Conservation (phyloP, 2,888 invertebrate genomes). For the Colletes collaris region DNA sequence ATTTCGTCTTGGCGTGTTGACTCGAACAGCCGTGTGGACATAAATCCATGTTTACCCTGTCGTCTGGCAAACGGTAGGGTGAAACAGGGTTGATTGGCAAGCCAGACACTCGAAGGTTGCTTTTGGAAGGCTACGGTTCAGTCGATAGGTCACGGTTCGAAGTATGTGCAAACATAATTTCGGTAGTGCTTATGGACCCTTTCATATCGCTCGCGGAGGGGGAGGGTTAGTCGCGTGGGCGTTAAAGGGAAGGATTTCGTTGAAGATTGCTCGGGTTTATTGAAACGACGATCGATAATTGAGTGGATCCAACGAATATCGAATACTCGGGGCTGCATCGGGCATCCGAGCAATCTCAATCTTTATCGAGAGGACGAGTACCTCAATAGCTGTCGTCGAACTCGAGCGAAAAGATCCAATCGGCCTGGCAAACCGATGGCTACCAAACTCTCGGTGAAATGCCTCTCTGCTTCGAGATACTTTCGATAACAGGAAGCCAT, state of each 20-base stretch:
- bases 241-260: conserved; percentile 36
- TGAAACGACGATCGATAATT: conserved; percentile 55
- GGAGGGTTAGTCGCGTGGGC: background rate
- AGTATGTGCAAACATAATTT: conserved; percentile 71
- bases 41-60: conserved; percentile 38
- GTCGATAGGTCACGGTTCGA: conserved; percentile 64
- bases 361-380: conserved; percentile 21
- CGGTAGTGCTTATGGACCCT: conserved; percentile 61
- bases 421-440: conserved; percentile 9
- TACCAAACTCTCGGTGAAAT: conserved; percentile 5
- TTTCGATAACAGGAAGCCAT: background rate
- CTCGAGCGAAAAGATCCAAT: conserved; percentile 36
- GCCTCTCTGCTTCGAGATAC: conserved; percentile 3
- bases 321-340: conserved; percentile 41
- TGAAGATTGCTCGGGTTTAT: conserved; percentile 39
- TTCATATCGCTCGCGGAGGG: conserved; percentile 30
- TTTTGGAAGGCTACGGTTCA: conserved; percentile 24
- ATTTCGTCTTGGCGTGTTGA: conserved; percentile 1
- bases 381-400: conserved; percentile 8
- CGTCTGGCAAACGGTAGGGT: conserved; percentile 25
- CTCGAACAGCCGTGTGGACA: background rate
- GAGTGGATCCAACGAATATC: conserved; percentile 43
- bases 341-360: conserved; percentile 26
- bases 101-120: conserved; percentile 25
- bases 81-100: conserved; percentile 30